These are phyloP conservation scores for Rhombomys opimus DNA, from an alignment of 2,113 vertebrate genomes.

Conservation along the genomic window DNA sequence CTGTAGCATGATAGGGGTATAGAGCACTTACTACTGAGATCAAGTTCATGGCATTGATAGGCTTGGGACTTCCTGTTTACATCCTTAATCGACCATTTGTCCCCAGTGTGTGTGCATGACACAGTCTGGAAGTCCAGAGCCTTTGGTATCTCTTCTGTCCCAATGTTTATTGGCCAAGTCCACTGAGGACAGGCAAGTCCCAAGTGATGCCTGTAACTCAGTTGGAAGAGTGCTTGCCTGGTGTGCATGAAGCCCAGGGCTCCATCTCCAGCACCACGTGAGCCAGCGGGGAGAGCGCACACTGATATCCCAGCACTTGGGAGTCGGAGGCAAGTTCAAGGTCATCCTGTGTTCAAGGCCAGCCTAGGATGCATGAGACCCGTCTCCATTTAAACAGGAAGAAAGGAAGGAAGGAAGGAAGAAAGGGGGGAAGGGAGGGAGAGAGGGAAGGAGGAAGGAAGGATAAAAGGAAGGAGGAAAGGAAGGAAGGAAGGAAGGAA, in stretches of 20 bases:
- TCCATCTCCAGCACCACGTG: not conserved
- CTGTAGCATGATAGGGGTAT: not conserved
- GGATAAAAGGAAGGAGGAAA: rapidly evolving
- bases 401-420: not conserved
- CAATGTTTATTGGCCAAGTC: rapidly evolving
- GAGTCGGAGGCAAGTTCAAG: not conserved
- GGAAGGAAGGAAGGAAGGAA: not conserved
- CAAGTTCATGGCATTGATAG: rapidly evolving
- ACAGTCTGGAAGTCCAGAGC: not conserved
- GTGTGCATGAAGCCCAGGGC: too few species aligned
- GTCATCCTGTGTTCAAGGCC: not conserved
- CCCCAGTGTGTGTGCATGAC: not conserved
- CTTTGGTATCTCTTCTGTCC: not conserved
- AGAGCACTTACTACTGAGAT: not conserved
- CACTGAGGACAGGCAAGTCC: not conserved
- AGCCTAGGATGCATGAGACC: not conserved
- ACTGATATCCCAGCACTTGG: not conserved
- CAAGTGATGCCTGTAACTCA: not conserved
- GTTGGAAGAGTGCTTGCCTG: not conserved
- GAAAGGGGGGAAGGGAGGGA: too few species aligned
- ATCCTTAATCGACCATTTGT: not conserved
- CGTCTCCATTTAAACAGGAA: not conserved
- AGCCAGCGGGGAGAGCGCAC: not conserved
- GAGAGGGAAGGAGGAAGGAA: rapidly evolving
- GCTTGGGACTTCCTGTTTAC: not conserved